phyloP scores from a whole-genome alignment of 2,888 invertebrate genomes.

The Acleris cristana region DNA sequence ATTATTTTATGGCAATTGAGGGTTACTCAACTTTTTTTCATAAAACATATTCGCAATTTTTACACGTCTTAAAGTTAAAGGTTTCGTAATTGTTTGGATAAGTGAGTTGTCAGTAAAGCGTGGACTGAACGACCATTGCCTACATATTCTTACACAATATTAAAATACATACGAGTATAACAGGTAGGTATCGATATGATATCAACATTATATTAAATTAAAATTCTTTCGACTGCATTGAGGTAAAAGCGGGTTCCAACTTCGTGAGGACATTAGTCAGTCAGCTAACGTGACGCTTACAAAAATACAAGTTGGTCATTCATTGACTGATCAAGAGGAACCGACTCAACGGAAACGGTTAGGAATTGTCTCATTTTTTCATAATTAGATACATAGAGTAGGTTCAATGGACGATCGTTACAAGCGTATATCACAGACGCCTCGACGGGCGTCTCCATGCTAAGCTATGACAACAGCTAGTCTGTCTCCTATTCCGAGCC shows the following conservation, averaged over 20 bases:
- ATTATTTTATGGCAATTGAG: slow-evolving; percentile 27
- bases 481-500: slow-evolving; percentile 43
- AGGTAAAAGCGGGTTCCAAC: slow-evolving; percentile 32
- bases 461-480: slow-evolving; percentile 63
- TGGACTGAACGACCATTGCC: slow-evolving; percentile 37
- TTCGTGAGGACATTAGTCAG: slow-evolving; percentile 3
- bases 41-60: slow-evolving; percentile 16
- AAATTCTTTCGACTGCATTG: slow-evolving; percentile 28
- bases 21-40: slow-evolving; percentile 26
- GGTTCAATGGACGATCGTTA: slow-evolving; percentile 77
- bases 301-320: slow-evolving; percentile 36
- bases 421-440: slow-evolving; percentile 81
- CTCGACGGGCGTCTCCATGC: slow-evolving; percentile 60
- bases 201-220: slow-evolving; percentile 36
- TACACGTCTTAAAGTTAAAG: slow-evolving; percentile 28
- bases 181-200: slow-evolving; percentile 37
- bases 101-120: slow-evolving; percentile 28
- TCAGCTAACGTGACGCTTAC: slow-evolving; percentile 4
- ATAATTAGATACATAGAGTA: slow-evolving; percentile 53
- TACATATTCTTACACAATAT: slow-evolving; percentile 29
- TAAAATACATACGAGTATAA: slow-evolving; percentile 32
- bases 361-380: slow-evolving; percentile 29
- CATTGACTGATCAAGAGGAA: slow-evolving; percentile 26
- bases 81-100: slow-evolving; percentile 32
- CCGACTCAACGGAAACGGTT: slow-evolving; percentile 25